Percentiles rank a stretch among this genome's conserved stretches.
These are phyloP conservation scores for Diaprepes abbreviatus DNA, from an alignment of 2,888 invertebrate genomes.

Conservation along the genomic window DNA sequence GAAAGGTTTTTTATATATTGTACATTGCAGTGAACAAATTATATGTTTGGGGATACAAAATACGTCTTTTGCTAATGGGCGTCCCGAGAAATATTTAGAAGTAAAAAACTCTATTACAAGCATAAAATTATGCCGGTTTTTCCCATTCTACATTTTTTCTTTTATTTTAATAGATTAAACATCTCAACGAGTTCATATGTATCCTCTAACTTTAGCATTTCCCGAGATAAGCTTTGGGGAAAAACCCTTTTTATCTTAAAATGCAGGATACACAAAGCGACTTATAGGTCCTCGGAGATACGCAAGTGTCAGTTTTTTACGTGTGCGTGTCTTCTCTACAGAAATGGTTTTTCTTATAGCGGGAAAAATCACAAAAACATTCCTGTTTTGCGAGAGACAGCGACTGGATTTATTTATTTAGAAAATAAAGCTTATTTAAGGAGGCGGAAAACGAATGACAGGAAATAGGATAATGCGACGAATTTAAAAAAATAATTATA, in stretches of 20 bases:
- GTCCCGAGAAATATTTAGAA: no score
- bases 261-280: conserved; percentile 34
- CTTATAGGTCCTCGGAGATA: conserved; percentile 37
- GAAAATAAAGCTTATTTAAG: conserved; percentile 13
- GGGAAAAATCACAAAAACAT: conserved; percentile 8
- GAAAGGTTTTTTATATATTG: no score
- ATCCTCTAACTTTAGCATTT: background rate
- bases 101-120: no score
- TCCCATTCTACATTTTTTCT: no score
- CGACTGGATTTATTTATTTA: conserved; percentile 14
- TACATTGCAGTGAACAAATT: no score
- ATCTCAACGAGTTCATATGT: conserved; percentile 14
- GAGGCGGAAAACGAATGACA: background rate
- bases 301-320: conserved; percentile 34
- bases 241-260: conserved; percentile 25
- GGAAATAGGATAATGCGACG: no score
- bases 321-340: conserved; percentile 32
- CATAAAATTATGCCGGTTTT: no score
- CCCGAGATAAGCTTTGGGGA: background rate
- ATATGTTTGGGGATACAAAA: no score
- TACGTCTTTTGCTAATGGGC: no score
- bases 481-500: no score
- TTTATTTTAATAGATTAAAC: conserved; percentile 15
- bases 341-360: conserved; percentile 21
- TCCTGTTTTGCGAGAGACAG: conserved; percentile 4